These are phyloP conservation scores for Cataglyphis cursor DNA, from an alignment of 2,888 invertebrate species.

Conservation along the genomic window DNA sequence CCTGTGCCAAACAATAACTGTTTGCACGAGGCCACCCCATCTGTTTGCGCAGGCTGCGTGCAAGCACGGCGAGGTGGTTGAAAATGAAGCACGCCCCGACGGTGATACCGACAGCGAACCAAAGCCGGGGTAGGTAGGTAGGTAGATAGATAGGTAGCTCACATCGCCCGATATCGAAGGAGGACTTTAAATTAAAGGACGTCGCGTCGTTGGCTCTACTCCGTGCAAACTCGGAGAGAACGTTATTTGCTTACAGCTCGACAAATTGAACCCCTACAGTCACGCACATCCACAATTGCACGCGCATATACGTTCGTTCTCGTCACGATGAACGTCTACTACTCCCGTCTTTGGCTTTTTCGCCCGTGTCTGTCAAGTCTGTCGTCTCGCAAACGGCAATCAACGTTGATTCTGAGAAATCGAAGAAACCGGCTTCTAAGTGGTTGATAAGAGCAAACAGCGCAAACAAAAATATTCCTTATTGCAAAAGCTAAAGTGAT, in stretches of 20 bases:
- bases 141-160: conserved; percentile 58
- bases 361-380: neutral
- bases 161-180: conserved; percentile 76
- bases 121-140: conserved; percentile 65
- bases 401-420: conserved; percentile 6
- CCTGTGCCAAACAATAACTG: conserved; percentile 83
- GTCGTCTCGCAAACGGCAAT: conserved; percentile 7
- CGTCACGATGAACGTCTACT: conserved; percentile 13
- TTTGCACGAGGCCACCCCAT: conserved; percentile 85
- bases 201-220: conserved; percentile 81
- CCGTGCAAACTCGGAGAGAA: conserved; percentile 83
- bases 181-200: conserved; percentile 85
- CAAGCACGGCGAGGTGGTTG: conserved; percentile 72
- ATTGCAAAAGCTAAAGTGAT: neutral
- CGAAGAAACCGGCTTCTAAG: neutral
- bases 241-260: conserved; percentile 85
- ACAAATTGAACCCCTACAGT: conserved; percentile 82
- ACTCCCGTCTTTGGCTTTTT: conserved; percentile 11
- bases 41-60: conserved; percentile 82
- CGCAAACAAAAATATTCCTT: neutral
- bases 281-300: conserved; percentile 20
- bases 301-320: neutral
- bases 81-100: conserved; percentile 64
- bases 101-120: conserved; percentile 56
- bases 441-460: neutral